Conservation (phyloP, 2,888 invertebrate species). For the Polia nebulosa region DNA sequence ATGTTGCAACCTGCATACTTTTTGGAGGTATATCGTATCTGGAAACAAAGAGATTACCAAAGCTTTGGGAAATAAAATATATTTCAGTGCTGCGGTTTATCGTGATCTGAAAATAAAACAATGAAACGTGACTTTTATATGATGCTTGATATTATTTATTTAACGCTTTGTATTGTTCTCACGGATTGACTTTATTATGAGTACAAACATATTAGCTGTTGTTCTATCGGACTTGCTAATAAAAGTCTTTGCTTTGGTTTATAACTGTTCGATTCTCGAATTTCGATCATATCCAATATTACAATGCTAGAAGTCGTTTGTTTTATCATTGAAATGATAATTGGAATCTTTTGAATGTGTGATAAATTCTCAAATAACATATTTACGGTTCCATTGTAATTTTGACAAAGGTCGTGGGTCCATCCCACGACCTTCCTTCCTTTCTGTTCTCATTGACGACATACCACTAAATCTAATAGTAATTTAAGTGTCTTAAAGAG, state of each 20-base stretch:
- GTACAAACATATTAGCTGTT: neutral
- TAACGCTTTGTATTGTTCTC: slow-evolving; percentile 13
- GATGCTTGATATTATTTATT: slow-evolving; percentile 36
- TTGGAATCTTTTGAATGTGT: slow-evolving; percentile 6
- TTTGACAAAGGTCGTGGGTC: slow-evolving; percentile 32
- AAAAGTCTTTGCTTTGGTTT: too few species aligned
- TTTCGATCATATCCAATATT: neutral
- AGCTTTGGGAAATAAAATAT: slow-evolving; percentile 44
- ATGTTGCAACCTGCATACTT: slow-evolving; percentile 2
- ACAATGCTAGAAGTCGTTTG: neutral
- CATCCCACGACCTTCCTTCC: slow-evolving; percentile 25
- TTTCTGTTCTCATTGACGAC: slow-evolving; percentile 38
- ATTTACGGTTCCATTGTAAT: slow-evolving; percentile 29
- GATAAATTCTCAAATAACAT: slow-evolving; percentile 33
- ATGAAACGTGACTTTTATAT: slow-evolving; percentile 57
- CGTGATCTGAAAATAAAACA: slow-evolving; percentile 44
- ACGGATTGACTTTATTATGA: slow-evolving; percentile 14
- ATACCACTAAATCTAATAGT: slow-evolving; percentile 23
- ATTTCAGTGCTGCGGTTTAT: slow-evolving; percentile 42
- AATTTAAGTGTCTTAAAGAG: slow-evolving; percentile 5
- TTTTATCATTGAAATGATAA: slow-evolving; percentile 22
- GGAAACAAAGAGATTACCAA: slow-evolving; percentile 34
- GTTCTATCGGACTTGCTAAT: neutral
- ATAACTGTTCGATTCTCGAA: neutral
- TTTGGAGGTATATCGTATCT: slow-evolving; percentile 3